These are phyloP conservation scores for Eilema sororculum DNA, from an alignment of 2,888 invertebrate genomes.

Conservation along the genomic window DNA sequence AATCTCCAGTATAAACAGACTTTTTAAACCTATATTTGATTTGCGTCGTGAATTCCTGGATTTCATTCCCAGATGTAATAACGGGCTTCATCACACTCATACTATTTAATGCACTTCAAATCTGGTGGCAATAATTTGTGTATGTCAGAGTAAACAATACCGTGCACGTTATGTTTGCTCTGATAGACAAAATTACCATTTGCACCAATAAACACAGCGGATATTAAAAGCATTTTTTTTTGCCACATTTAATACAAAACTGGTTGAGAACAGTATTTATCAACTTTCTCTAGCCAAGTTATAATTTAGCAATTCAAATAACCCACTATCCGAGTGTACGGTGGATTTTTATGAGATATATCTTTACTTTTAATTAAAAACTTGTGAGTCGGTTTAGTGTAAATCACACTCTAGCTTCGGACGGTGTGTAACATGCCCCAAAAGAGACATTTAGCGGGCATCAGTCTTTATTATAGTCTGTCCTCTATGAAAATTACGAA, in stretches of 20 bases:
- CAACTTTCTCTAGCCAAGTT: constrained; percentile 22
- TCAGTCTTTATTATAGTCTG: constrained; percentile 57
- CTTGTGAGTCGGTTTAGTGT: constrained; percentile 60
- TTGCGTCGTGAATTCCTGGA: background rate
- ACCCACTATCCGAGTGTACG: constrained; percentile 43
- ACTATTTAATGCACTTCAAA: background rate
- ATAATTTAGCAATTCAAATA: constrained; percentile 50
- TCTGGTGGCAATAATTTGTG: background rate
- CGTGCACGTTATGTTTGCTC: too few species aligned
- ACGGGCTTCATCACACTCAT: background rate
- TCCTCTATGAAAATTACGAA: constrained; percentile 44
- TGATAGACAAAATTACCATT: background rate
- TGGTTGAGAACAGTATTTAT: constrained; percentile 23
- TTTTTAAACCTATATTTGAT: too few species aligned
- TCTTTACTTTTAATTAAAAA: constrained; percentile 79
- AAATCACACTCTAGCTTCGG: constrained; percentile 71
- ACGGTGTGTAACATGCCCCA: constrained; percentile 66
- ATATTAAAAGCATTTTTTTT: constrained; percentile 13
- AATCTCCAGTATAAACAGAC: too few species aligned
- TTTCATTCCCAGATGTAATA: background rate
- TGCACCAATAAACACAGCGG: background rate
- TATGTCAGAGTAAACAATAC: background rate
- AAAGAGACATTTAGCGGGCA: constrained; percentile 64
- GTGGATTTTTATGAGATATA: constrained; percentile 63
- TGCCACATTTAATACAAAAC: constrained; percentile 1